A percentile compares a stretch with the other conserved stretches of the same genome.
Evolutionary conservation across 2,113 vertebrate species (phyloP).

Genomic region (human (Homo sapiens)): GRCh38 chr14:36218501-36219000

Average conservation of each 20-base stretch:
- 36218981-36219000: background rate
- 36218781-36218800: conserved; percentile 62
- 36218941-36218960: background rate
- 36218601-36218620: background rate
- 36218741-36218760: conserved; percentile 86
- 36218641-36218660: background rate
- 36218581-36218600: background rate
- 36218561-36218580: background rate
- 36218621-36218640: background rate
- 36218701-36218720: background rate
- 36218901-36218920: background rate
- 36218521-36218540: background rate
- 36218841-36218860: background rate
- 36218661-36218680: background rate
- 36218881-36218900: background rate
- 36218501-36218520: background rate
- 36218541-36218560: conserved; percentile 7
- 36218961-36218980: background rate
- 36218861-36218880: background rate
- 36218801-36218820: background rate
- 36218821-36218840: background rate
- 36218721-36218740: background rate
- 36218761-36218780: conserved; percentile 85
- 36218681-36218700: background rate
- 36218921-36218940: background rate